A percentile compares a stretch with the other conserved stretches of the same genome.
These are phyloP conservation scores for Paracyprichromis sp. DNA, from an alignment of 2,113 vertebrate species.

Conservation along the genomic window DNA sequence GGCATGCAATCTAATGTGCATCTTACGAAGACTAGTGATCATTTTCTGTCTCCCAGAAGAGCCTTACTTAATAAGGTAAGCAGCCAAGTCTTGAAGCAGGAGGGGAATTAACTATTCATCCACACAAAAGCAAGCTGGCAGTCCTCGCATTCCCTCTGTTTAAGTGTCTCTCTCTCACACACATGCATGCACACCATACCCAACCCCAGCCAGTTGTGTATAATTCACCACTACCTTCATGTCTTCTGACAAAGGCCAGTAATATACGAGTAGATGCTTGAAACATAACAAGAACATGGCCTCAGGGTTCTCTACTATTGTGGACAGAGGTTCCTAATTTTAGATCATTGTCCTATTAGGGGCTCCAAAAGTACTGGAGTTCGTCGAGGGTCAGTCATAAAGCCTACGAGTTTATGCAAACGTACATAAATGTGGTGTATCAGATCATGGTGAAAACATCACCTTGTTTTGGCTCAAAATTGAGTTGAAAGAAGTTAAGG, in stretches of 20 bases:
- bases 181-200: background rate
- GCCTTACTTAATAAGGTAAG: conserved; percentile 48
- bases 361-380: background rate
- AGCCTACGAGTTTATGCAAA: background rate
- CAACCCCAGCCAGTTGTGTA: conserved; percentile 19
- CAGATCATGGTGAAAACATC: background rate
- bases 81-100: conserved; percentile 48
- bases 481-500: background rate
- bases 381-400: background rate
- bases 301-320: background rate
- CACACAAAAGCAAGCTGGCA: conserved; percentile 53
- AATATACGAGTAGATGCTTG: conserved; percentile 47
- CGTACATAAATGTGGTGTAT: background rate
- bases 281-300: conserved; percentile 6
- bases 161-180: background rate
- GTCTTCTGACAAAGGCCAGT: conserved; percentile 23
- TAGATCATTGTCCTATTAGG: background rate
- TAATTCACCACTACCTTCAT: conserved; percentile 56
- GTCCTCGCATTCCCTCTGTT: conserved; percentile 3
- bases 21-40: conserved; percentile 32
- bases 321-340: background rate
- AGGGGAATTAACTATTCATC: conserved; percentile 53
- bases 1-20: conserved; percentile 26
- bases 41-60: conserved; percentile 38
- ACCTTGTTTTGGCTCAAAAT: background rate